These are phyloP conservation scores for Orbicella faveolata DNA, from an alignment of 64 coral and sea anemone species.

Conservation along the genomic window DNA sequence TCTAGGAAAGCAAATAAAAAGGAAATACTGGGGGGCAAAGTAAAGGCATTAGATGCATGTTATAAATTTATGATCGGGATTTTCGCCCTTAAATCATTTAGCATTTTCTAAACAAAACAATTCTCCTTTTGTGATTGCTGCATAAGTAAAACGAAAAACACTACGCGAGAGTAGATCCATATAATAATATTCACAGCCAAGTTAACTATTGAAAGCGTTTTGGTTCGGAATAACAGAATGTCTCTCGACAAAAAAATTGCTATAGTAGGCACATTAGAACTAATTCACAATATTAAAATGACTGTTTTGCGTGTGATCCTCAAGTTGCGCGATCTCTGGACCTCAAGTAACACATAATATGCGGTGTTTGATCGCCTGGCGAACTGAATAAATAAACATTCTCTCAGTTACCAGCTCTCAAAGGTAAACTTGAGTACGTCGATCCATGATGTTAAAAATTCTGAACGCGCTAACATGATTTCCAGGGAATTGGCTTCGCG, in stretches of 20 bases:
- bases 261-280: neutral
- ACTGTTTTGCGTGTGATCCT: too few relatives aligned
- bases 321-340: too few relatives aligned
- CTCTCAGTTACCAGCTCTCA: too few relatives aligned
- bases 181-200: neutral
- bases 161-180: neutral
- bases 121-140: neutral
- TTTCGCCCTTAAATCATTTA: constrained; percentile 16
- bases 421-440: too few relatives aligned
- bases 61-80: neutral
- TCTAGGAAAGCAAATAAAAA: neutral
- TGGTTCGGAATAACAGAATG: neutral
- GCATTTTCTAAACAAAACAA: constrained; percentile 18
- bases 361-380: too few relatives aligned
- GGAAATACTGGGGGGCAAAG: neutral
- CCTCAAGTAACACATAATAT: too few relatives aligned
- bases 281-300: too few relatives aligned
- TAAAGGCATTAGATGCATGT: neutral
- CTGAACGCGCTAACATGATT: too few relatives aligned
- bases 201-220: neutral
- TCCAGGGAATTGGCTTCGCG: too few relatives aligned
- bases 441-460: too few relatives aligned
- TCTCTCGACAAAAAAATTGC: neutral
- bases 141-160: neutral
- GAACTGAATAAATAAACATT: too few relatives aligned